Base-by-base conservation (phyloP, 1,140 invertebrate genomes). In the Bombus impatiens region DNA sequence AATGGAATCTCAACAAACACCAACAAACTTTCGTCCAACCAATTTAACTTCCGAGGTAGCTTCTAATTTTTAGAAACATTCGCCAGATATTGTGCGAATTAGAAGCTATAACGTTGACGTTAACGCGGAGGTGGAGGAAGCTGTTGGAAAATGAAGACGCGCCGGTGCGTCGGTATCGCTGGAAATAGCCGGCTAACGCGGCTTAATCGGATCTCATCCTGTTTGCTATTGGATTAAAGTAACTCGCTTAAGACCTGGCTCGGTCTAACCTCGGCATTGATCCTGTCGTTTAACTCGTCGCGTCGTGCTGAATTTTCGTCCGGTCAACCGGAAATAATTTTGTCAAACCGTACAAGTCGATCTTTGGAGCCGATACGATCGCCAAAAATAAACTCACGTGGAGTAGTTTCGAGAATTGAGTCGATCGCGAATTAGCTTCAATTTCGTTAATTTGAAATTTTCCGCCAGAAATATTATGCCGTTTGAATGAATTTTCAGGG, bases 191-290 rank as follows among this genome's bases (percentile, higher is more conserved):
- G 70, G 88, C 83, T 90, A 90, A 90, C 89, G 86, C 82, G 89
- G 89, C 80, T 90, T 90, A 90, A 90, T 90, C 89, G 88, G 81
- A 90, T 90, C 89, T 76, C 86, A 90, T 90, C 88, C 88, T 90
- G 89, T 90, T 90, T 90, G 89, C 86, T 80, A 90, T 90, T 90
- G 88, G 86, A 90, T 90, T 90, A 90, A 90, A 90, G 88, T 90
- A 90, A 90, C 88, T 90, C 86, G 86, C 80, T 90, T 90, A 90
- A 90, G 86, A 90, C 89, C 84, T 67, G 71, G 82, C 72, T 72
- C 88, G 80, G 89, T 90, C 87, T 88, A 90, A 90, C 86, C 89
- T 87, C 86, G 86, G 72, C 89, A 90, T 90, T 90, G 88, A 90
- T 90, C 88, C 89, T 86, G 86, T 88, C 88, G 88, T 80, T 90